These are phyloP conservation scores for Penaeus japonicus DNA, from an alignment of 1,140 invertebrate genomes.

Conservation along the genomic window DNA sequence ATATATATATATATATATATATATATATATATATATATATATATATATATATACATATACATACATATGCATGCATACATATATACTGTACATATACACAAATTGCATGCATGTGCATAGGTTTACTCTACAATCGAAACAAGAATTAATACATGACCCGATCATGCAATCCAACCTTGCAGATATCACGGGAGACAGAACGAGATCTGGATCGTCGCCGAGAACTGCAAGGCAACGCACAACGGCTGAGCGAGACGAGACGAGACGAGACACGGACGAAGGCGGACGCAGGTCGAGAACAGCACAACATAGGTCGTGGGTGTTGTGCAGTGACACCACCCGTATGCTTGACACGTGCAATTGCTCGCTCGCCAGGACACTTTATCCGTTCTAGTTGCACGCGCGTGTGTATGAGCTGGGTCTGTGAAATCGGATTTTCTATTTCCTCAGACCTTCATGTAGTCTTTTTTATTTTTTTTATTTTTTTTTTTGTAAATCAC, in stretches of 20 bases:
- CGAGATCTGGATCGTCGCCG: constrained; percentile 62
- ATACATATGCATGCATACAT: neutral
- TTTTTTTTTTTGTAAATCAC: no score
- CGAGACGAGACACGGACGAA: neutral
- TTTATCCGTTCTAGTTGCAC: no score
- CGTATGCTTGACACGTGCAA: no score
- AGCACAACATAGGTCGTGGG: no score
- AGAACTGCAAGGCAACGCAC: constrained; percentile 58
- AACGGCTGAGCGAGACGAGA: constrained; percentile 38
- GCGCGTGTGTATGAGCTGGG: no score
- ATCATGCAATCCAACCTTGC: neutral
- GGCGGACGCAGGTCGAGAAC: no score
- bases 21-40: neutral
- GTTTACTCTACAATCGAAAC: neutral
- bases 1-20: neutral
- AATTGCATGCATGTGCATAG: neutral
- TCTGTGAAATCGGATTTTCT: no score
- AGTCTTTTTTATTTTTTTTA: no score
- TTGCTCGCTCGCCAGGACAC: no score
- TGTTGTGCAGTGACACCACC: no score
- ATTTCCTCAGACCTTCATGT: no score
- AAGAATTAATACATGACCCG: no score
- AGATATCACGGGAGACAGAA: constrained; percentile 62
- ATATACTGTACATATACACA: neutral
- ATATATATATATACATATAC: neutral